These are phyloP conservation scores for Hemibagrus guttatus DNA, from an alignment of 2,797 vertebrate species.

Conservation along the genomic window DNA sequence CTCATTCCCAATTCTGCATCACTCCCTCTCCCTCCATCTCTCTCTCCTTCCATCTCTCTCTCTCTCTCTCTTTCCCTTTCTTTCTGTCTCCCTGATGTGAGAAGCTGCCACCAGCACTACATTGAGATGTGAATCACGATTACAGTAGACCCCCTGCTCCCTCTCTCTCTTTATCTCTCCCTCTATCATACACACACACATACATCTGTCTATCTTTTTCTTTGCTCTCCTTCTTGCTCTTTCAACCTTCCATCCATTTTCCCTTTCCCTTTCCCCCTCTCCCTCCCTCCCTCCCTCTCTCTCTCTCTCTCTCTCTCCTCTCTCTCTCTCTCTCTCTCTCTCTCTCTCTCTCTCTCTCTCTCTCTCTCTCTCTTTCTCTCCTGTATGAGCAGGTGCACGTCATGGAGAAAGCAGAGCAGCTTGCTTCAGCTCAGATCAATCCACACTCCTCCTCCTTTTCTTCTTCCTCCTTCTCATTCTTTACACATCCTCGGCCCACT, in stretches of 20 bases:
- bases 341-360: neutral
- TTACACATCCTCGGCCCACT: slow-evolving; percentile 44
- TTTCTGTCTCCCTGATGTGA: slow-evolving; percentile 47
- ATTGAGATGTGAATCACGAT: slow-evolving; percentile 63
- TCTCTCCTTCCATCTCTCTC: neutral
- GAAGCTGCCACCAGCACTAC: slow-evolving; percentile 43
- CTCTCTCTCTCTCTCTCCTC: neutral
- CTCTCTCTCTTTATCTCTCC: neutral
- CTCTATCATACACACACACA: neutral
- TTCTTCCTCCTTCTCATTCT: slow-evolving; percentile 35
- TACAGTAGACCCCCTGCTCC: slow-evolving; percentile 44
- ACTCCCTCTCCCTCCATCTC: slow-evolving; percentile 6
- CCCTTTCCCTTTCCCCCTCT: neutral
- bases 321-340: neutral
- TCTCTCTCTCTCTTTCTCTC: neutral
- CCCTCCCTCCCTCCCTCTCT: neutral
- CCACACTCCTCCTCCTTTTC: slow-evolving; percentile 40
- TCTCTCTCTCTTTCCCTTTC: slow-evolving; percentile 4
- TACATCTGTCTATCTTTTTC: neutral
- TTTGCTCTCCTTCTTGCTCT: neutral
- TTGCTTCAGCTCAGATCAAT: slow-evolving; percentile 41
- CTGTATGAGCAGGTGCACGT: slow-evolving; percentile 68
- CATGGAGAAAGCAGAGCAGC: slow-evolving; percentile 60
- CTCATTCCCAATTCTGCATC: slow-evolving; percentile 1
- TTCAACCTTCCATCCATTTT: neutral